Base-by-base conservation (phyloP, 1,140 invertebrate genomes). In the Coelopa frigida region DNA sequence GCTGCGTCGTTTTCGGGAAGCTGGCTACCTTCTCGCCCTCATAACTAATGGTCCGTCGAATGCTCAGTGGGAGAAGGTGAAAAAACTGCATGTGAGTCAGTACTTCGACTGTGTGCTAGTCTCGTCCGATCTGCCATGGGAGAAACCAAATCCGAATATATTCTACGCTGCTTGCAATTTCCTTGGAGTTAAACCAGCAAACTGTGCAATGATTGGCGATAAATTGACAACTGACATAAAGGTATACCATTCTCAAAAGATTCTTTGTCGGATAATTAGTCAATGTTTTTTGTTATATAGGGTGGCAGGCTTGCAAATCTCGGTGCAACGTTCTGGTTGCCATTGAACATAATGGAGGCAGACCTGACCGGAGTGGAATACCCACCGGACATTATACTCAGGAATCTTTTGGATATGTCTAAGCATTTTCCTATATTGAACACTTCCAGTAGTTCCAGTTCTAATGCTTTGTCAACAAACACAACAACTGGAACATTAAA, bases 21-120 rank as follows among this genome's bases (percentile, higher is more conserved):
- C 82, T 59, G 78, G 81, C 55, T 89, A 86, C 67, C 72, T 79
- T 42, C 68, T 90, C 47, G 86, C 80, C 36, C 70, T 91, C 48
- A 87, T 89, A 57, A 88, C 86, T 40, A 90, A 90, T 68, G 87
- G 87, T 8, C 83, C 87, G 2, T 88, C 87, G 17, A 77, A 80
- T 31, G 81, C 85, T 8, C 88, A 92, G 70, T 89, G 87, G 85
- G 87, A 91, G 72, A 91, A 92, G 71, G 75, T 91, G 21, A 70
- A 77, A 31, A 76, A 77, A 33, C 72, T 88, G 46, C 74, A 78
- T 11, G 70, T 87, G 2, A 70, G 76, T 39, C 75, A 77, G 40
- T 84, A 80, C 67, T 91, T 89, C 67, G 85, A 89, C 65, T 76
- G 81, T 48, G 79, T 89, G 47, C 70, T 89, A 24, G 83, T 89